phyloP scores from a whole-genome alignment of 2,888 invertebrate species.

The Lepidocyrtinus sp. region DNA sequence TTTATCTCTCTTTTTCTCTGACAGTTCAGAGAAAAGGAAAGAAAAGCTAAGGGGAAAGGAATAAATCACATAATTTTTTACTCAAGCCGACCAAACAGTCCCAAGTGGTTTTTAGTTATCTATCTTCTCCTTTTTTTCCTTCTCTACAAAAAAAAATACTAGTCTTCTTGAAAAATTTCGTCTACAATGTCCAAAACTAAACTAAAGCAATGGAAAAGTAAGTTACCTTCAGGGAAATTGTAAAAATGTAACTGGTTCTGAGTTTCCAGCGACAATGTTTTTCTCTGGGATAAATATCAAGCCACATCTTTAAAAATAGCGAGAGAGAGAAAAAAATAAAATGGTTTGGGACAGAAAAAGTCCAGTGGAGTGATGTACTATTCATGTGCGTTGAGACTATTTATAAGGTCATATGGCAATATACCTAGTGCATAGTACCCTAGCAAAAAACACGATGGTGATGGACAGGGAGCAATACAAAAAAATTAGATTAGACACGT shows the following conservation, averaged over 20 bases:
- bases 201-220: neutral
- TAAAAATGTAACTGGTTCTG: slow-evolving; percentile 19
- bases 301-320: slow-evolving; percentile 1
- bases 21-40: slow-evolving; percentile 31
- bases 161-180: neutral
- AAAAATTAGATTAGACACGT: slow-evolving; percentile 54
- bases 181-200: neutral
- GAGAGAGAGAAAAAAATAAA: slow-evolving; percentile 18
- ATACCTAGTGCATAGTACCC: slow-evolving; percentile 1
- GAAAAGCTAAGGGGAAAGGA: slow-evolving; percentile 33
- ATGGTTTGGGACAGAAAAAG: slow-evolving; percentile 31
- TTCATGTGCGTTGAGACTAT: neutral
- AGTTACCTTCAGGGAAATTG: slow-evolving; percentile 9
- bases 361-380: slow-evolving; percentile 23
- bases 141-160: neutral
- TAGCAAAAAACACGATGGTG: neutral
- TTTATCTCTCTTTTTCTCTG: slow-evolving; percentile 18
- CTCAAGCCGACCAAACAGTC: slow-evolving; percentile 50
- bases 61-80: slow-evolving; percentile 60
- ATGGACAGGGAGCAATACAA: slow-evolving; percentile 48
- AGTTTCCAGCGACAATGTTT: neutral
- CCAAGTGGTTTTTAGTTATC: slow-evolving; percentile 54
- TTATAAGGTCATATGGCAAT: neutral
- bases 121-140: slow-evolving; percentile 28
- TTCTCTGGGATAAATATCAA: slow-evolving; percentile 19